Conservation (phyloP, 2,888 invertebrate genomes). For the Ichneumoninae sp. region DNA sequence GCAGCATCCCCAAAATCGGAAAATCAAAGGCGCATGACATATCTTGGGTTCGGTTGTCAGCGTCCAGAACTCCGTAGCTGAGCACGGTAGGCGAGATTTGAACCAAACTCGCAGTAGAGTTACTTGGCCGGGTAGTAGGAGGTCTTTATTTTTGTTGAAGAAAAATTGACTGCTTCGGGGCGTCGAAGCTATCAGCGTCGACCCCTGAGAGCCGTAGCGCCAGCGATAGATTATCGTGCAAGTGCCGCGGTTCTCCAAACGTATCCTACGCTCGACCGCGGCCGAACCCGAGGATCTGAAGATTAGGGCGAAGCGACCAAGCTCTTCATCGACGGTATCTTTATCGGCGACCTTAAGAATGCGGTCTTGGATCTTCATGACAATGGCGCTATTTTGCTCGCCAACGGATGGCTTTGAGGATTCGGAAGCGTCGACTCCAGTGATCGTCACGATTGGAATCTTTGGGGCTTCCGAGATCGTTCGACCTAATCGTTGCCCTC, state of each 20-base stretch:
- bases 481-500: conserved; percentile 71
- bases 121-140: conserved; percentile 85
- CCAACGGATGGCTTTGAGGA: neutral
- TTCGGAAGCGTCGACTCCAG: conserved; percentile 24
- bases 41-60: conserved; percentile 84
- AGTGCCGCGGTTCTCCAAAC: conserved; percentile 85
- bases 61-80: conserved; percentile 85
- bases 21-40: conserved; percentile 61
- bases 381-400: conserved; percentile 57
- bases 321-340: conserved; percentile 14
- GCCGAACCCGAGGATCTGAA: conserved; percentile 61
- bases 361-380: conserved; percentile 73
- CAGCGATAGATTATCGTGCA: conserved; percentile 85
- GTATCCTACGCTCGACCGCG: conserved; percentile 73
- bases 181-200: conserved; percentile 66
- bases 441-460: conserved; percentile 69
- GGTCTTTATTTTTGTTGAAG: conserved; percentile 86
- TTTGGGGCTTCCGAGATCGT: conserved; percentile 8
- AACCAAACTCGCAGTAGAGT: conserved; percentile 85
- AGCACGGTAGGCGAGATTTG: conserved; percentile 82
- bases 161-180: conserved; percentile 84
- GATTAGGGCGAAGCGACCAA: conserved; percentile 58
- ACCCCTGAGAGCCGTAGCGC: conserved; percentile 71
- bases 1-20: conserved; percentile 71
- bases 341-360: conserved; percentile 69